Conservation (phyloP, 1,140 invertebrate species). For the Ephestia elutella region DNA sequence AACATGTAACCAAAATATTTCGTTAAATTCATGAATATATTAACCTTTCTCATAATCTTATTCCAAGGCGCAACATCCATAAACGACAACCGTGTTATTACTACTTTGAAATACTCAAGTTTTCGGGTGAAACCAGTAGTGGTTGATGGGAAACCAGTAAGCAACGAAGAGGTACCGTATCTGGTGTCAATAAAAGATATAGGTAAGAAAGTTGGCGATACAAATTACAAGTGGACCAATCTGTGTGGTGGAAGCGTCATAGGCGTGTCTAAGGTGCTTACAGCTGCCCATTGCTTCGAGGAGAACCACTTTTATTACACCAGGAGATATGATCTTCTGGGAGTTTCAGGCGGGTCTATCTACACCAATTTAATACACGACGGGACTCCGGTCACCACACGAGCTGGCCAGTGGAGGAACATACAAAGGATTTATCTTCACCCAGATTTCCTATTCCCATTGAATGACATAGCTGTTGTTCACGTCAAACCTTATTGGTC, state of each 20-base stretch:
- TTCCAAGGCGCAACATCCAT: neutral
- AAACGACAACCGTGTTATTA: constrained; percentile 34
- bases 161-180: constrained; percentile 18
- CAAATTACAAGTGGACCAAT: constrained; percentile 34
- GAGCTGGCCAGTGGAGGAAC: constrained; percentile 36
- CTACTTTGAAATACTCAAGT: constrained; percentile 43
- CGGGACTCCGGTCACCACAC: constrained; percentile 27
- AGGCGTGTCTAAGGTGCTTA: constrained; percentile 27
- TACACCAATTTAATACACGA: constrained; percentile 31
- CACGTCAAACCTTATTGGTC: constrained; percentile 26
- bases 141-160: constrained; percentile 17
- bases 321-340: constrained; percentile 23
- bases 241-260: constrained; percentile 54
- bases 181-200: constrained; percentile 32
- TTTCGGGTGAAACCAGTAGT: constrained; percentile 21
- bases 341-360: constrained; percentile 39
- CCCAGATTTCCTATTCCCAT: constrained; percentile 37
- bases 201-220: constrained; percentile 10
- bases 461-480: constrained; percentile 44
- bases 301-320: constrained; percentile 33
- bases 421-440: constrained; percentile 33
- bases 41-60: constrained; percentile 2
- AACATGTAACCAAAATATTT: neutral
- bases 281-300: constrained; percentile 55
- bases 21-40: constrained; percentile 10